Base-by-base conservation (phyloP, 64 coral and sea anemone genomes). In the Orbicella faveolata region DNA sequence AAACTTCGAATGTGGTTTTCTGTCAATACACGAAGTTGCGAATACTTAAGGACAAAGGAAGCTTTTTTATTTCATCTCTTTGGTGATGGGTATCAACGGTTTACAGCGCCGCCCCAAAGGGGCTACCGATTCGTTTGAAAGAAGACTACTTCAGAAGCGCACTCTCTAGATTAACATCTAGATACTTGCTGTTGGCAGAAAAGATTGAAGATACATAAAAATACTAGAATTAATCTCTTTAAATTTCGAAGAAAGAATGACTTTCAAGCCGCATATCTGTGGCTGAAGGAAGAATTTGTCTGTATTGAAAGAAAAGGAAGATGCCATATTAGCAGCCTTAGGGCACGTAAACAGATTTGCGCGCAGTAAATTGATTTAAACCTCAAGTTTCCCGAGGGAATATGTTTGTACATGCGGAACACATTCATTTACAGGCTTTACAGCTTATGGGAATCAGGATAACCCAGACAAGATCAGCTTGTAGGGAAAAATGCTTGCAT, bases 221-320 rank as follows among this genome's bases (percentile, higher is more conserved):
- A 15, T 72, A 52, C 66, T 20, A 69, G 21, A 37, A 52, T 85
- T 72, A 13, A 67, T 14, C 35, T 67, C 36, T 70, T 48, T 48
- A 37, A 85, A 53, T 73, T 30, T 68, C 37, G 72, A 85, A 72
- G 65, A 70, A 85, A 52, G 16, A 37, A 9, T 3, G 35, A 36
- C 35, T 72, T 70, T 52, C 21, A 44, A 44, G 21, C 65, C 2
- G 39, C 82, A 85, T 85, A 85, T 72, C 73, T 85, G 65, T 72
- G 82, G 82, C 44, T 85, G 13, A 85, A n/a, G 44, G 34, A 72
- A 23, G 82, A 85, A 85, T 72, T 73, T 51, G 72, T 21, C 23
- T n/a, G 68, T 41, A 30, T 85, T 85, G 82, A 72, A 30, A 51
- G 44, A 19, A 73, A 48, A 72, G 65, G 64, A 85, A 85, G 82